Base-by-base conservation (phyloP, 2,113 vertebrate genomes). In the Tichodroma muraria region DNA sequence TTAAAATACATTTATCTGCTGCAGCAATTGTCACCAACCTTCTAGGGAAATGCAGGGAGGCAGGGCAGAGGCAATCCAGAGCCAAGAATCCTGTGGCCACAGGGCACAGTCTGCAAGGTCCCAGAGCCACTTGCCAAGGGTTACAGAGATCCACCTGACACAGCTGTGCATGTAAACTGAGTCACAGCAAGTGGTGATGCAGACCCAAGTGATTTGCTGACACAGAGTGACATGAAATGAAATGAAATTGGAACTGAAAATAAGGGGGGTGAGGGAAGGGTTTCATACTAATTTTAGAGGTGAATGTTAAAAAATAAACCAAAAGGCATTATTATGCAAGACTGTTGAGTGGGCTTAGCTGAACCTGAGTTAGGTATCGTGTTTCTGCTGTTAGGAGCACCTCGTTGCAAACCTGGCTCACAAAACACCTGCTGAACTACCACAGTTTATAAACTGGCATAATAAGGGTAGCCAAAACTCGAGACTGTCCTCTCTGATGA, bases 41-140 rank as follows among this genome's bases (percentile, higher is more conserved):
- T 64, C 33, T 44, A 83, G 40, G 11, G 40, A 72, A 73, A 84
- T 49, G 25, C 15, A 57, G 16, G 16, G 22, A 69, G 8, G 14
- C 13, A 49, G 25, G 38, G 5, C 30, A 71, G n/a, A 63, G 31
- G 33, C 18, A 68, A 33, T 27, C 11, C 21, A 40, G 14, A 52
- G 18, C 13, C 40, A 61, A 52, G 33, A 42, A 61, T 15, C 37
- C 15, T 24, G n/a, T n/a, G 1, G 6, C 45, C 20, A 31, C 25
- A 42, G 44, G 22, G 19, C 2, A 3, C 13, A 16, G 4, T 31
- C 59, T 47, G 5, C 0, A 0, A 20, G 10, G 22, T 50, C 40
- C 24, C 40, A 64, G 33, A 85, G 19, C 10, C 38, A n/a, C 44
- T 30, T 68, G 24, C 16, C 33, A 20, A 49, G 65, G 35, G 9